These are phyloP conservation scores for Frankliniella fusca DNA, from an alignment of 2,888 invertebrate species.

Conservation along the genomic window DNA sequence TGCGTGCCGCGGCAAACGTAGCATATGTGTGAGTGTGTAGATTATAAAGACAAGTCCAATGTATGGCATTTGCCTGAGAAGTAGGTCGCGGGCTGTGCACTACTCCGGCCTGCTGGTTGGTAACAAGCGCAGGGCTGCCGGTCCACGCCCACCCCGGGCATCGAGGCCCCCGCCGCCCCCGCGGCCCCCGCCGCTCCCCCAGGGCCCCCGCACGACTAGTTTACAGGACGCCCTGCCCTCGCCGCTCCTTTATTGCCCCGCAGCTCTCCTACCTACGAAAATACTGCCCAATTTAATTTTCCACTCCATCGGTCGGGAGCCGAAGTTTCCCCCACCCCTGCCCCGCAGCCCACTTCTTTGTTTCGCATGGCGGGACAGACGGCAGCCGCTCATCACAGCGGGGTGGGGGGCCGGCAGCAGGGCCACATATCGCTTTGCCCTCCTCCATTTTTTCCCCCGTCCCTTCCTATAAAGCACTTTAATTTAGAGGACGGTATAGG, in stretches of 20 bases:
- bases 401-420: no score
- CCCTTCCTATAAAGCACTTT: no score
- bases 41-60: no score
- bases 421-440: background rate
- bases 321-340: background rate
- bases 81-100: no score
- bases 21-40: no score
- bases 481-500: no score
- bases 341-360: background rate
- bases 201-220: background rate
- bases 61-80: no score
- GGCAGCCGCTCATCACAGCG: background rate
- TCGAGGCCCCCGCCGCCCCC: background rate
- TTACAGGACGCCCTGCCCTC: background rate
- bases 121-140: background rate
- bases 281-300: constrained; percentile 20
- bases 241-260: background rate
- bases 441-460: no score
- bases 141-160: background rate
- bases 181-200: background rate
- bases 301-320: background rate
- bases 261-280: background rate
- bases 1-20: no score
- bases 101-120: no score
- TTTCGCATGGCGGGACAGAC: background rate